Base-by-base conservation (phyloP, 2,888 invertebrate genomes). In the Cosmia pyralina region DNA sequence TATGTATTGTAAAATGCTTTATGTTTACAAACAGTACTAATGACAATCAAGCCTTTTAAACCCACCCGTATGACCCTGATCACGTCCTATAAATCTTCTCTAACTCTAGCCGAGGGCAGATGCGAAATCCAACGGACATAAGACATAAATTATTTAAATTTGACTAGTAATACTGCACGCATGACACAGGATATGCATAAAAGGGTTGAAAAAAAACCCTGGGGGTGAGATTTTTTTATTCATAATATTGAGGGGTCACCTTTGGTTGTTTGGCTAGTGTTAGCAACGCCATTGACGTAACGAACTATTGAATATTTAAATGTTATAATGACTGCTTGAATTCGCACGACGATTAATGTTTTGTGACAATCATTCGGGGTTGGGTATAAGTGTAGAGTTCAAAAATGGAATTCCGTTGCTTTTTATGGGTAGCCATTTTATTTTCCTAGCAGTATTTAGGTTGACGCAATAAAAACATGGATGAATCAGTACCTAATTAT, bases 121-220 rank as follows among this genome's bases (percentile, higher is more conserved):
- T 95, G 94, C 93, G 90, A 90, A 89, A 81, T 92, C 92, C 90
- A 94, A 93, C 91, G 91, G 90, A 88, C 91, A 88, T 87, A 88
- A 88, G 89, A 92, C 94, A 96, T 96, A 95, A 96, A 96, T 96
- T 95, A 96, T 95, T 96, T 94, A 95, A 96, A 96, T 96, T 92
- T 95, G 95, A 95, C 94, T 95, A 93, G 96, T 96, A 95, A 96
- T 91, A 92, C 90, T 93, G 94, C 91, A 94, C 91, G 94, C 91
- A 90, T 90, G 94, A 93, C 93, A 94, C 94, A 92, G 93, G 94
- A 95, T 96, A 96, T 95, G 95, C 94, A 95, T 94, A 95, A 95
- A 95, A 95, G 95, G 96, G 95, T 95, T 95, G 50, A 87, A 92
- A 74, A 95, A 93, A 95, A 95, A 92, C 85, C 88, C 84, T 90